Percentiles rank a stretch among this genome's conserved stretches.
Conservation (phyloP, 2,797 vertebrate species). For the Centropyge bicolor region DNA sequence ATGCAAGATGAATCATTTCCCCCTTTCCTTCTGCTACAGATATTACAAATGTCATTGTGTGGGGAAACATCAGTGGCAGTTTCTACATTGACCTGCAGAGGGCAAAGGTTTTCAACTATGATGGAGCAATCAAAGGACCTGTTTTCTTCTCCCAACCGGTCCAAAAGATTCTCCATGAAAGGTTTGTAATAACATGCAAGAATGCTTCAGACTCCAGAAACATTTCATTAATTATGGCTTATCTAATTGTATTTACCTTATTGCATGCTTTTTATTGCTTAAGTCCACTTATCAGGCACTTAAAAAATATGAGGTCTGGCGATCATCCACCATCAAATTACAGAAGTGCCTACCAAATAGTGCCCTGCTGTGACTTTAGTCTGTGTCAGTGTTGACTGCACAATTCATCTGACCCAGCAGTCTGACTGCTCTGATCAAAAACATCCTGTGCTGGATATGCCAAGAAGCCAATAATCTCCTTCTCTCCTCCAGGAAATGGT, state of each 20-base stretch:
- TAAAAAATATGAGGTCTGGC: slow-evolving; percentile 21
- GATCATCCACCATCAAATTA: not conserved
- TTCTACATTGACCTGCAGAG: slow-evolving; percentile 90
- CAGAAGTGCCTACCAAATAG: not conserved
- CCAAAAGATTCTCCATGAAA: slow-evolving; percentile 86
- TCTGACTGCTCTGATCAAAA: not conserved
- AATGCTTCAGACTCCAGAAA: not conserved
- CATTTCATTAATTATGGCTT: not conserved
- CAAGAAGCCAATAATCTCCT: not conserved
- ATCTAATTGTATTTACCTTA: not conserved
- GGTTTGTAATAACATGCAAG: slow-evolving; percentile 75
- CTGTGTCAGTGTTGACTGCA: slow-evolving; percentile 24
- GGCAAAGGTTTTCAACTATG: slow-evolving; percentile 86
- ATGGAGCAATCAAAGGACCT: slow-evolving; percentile 89
- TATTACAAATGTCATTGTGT: slow-evolving; percentile 89
- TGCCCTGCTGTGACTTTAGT: not conserved
- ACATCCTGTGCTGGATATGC: not conserved
- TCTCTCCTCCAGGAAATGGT: slow-evolving; percentile 84
- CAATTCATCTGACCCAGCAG: slow-evolving; percentile 6
- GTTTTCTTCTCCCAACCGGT: slow-evolving; percentile 82
- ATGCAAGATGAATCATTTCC: accelerated
- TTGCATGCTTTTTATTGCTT: not conserved
- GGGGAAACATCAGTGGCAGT: slow-evolving; percentile 92
- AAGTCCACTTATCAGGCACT: not conserved
- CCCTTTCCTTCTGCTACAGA: slow-evolving; percentile 76